phyloP scores from a whole-genome alignment of 2,888 invertebrate genomes.

The Sesia apiformis region DNA sequence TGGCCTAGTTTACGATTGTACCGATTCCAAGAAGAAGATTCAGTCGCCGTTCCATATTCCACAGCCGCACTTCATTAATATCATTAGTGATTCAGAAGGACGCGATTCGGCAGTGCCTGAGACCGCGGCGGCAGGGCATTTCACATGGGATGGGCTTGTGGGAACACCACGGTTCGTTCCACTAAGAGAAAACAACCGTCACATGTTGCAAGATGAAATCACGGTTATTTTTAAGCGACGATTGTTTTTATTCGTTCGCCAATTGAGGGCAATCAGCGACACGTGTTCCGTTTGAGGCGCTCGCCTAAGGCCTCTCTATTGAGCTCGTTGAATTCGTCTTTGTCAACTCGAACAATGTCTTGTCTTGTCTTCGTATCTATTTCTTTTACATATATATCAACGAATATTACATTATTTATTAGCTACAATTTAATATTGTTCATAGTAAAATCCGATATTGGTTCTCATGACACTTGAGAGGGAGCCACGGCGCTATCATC shows the following conservation, averaged over 20 bases:
- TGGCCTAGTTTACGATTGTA: neutral
- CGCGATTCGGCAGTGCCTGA: conserved; percentile 45
- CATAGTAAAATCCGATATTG: no score
- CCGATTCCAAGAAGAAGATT: conserved; percentile 7
- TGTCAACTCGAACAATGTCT: neutral
- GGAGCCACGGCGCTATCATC: no score
- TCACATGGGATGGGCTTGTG: conserved; percentile 59
- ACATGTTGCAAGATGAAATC: conserved; percentile 71
- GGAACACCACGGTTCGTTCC: conserved; percentile 47
- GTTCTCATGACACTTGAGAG: no score
- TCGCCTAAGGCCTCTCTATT: conserved; percentile 52
- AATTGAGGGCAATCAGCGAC: conserved; percentile 73
- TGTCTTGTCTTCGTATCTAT: neutral
- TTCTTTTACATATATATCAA: neutral
- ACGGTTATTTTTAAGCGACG: conserved; percentile 73
- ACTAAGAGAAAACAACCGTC: conserved; percentile 58
- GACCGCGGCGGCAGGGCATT: conserved; percentile 47
- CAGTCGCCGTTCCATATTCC: conserved; percentile 4
- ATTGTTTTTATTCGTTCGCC: conserved; percentile 74
- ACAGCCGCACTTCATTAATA: conserved; percentile 31
- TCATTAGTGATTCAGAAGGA: conserved; percentile 47
- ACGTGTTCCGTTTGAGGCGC: conserved; percentile 64
- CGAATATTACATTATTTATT: neutral
- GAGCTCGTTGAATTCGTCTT: conserved; percentile 31
- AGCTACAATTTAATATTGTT: neutral